A percentile compares a stretch with the other conserved stretches of the same genome.
These are phyloP conservation scores for Elgaria multicarinata DNA, from an alignment of 2,113 vertebrate species.

Conservation along the genomic window DNA sequence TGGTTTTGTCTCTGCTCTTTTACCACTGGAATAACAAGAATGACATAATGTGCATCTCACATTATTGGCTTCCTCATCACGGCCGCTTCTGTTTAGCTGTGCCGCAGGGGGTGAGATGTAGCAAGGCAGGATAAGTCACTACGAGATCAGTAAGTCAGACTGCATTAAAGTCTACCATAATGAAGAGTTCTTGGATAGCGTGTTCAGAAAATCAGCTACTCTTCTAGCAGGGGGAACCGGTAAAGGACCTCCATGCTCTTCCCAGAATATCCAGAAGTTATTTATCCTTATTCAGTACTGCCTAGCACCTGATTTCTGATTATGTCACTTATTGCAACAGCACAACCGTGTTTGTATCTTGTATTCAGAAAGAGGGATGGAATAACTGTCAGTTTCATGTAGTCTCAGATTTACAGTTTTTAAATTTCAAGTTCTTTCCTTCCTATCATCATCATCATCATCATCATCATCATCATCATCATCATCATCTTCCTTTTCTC, in stretches of 20 bases:
- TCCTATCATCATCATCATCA: too few relatives aligned
- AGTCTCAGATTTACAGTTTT: too few relatives aligned
- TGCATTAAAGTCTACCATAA: not conserved
- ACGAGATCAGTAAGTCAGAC: constrained; percentile 16
- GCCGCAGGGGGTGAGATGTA: constrained; percentile 11
- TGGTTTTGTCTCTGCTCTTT: constrained; percentile 1
- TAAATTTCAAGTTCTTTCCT: too few relatives aligned
- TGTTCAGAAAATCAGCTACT: not conserved
- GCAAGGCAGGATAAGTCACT: not conserved
- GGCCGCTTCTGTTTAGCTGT: not conserved
- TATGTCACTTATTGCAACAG: not conserved
- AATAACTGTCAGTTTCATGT: too few relatives aligned
- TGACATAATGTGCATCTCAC: constrained; percentile 6
- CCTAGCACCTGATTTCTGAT: too few relatives aligned
- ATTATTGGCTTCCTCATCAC: constrained; percentile 25
- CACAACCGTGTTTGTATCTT: too few relatives aligned
- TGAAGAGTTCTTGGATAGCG: not conserved
- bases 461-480: too few relatives aligned
- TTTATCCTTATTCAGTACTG: not conserved
- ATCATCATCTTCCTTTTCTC: too few relatives aligned
- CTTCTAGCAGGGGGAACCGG: not conserved
- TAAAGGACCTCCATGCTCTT: not conserved
- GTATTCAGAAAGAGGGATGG: too few relatives aligned
- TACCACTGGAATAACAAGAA: constrained; percentile 15
- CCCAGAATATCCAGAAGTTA: not conserved